These are phyloP conservation scores for Sebastes matsubarae DNA, from an alignment of 2,797 vertebrate genomes.

Conservation along the genomic window DNA sequence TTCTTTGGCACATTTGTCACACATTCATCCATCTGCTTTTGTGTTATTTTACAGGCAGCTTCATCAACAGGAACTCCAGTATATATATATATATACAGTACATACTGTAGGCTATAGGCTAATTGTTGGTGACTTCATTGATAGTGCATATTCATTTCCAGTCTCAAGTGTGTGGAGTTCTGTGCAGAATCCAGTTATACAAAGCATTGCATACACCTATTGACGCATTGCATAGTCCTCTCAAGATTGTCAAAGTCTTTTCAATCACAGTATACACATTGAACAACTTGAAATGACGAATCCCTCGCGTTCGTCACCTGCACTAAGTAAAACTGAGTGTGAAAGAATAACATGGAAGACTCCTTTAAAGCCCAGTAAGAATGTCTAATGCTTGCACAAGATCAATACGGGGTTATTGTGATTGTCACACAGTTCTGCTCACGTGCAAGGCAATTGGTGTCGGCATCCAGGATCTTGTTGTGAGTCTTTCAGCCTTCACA, in stretches of 20 bases:
- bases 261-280: slow-evolving; percentile 80
- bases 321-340: slow-evolving; percentile 69
- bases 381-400: slow-evolving; percentile 44
- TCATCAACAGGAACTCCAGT: slow-evolving; percentile 32
- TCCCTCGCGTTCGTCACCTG: slow-evolving; percentile 55
- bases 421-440: slow-evolving; percentile 68
- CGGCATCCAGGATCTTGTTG: slow-evolving; percentile 11
- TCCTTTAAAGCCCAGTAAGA: slow-evolving; percentile 54
- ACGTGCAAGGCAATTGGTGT: slow-evolving; percentile 1
- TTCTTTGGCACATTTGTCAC: slow-evolving; percentile 39
- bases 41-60: slow-evolving; percentile 55
- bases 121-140: slow-evolving; percentile 32
- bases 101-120: not conserved
- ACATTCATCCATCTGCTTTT: slow-evolving; percentile 28
- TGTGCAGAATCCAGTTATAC: slow-evolving; percentile 63
- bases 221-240: slow-evolving; percentile 80
- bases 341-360: slow-evolving; percentile 81
- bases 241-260: slow-evolving; percentile 84
- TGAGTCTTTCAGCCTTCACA: slow-evolving; percentile 28
- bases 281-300: slow-evolving; percentile 60
- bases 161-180: slow-evolving; percentile 59
- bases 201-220: slow-evolving; percentile 53
- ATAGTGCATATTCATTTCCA: slow-evolving; percentile 66
- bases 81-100: not conserved
- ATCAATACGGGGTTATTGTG: slow-evolving; percentile 60